These are phyloP conservation scores for Cyprinus carpio DNA, from an alignment of 2,113 vertebrate species.

Conservation along the genomic window DNA sequence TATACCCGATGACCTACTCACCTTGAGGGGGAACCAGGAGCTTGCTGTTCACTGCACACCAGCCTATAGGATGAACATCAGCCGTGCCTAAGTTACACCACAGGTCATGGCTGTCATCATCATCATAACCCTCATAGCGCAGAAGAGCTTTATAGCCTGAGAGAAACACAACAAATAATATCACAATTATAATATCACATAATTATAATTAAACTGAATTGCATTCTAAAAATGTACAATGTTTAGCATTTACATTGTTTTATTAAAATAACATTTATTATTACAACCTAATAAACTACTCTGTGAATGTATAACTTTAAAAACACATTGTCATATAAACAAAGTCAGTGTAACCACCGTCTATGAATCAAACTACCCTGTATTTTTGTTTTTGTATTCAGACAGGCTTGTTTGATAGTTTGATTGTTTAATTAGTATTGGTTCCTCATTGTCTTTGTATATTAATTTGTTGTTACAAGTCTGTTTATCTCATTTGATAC, in stretches of 20 bases:
- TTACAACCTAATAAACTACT: not conserved
- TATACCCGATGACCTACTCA: conserved; percentile 51
- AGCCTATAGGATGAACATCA: conserved; percentile 93
- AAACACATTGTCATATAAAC: not conserved
- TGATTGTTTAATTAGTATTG: not conserved
- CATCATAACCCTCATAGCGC: conserved; percentile 91
- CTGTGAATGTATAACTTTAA: not conserved
- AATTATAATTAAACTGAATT: not conserved
- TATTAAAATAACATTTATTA: too few species aligned
- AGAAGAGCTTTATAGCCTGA: conserved; percentile 90
- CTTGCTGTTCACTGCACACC: conserved; percentile 95
- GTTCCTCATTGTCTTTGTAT: not conserved
- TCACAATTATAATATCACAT: not conserved
- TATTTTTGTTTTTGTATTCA: not conserved
- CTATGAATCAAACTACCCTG: too few species aligned
- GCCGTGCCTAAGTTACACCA: conserved; percentile 92
- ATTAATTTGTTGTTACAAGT: not conserved
- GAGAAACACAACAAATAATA: not conserved
- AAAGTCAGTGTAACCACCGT: too few species aligned
- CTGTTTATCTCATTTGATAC: not conserved
- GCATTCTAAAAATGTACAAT: not conserved
- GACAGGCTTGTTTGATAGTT: not conserved
- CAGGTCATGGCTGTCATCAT: conserved; percentile 84
- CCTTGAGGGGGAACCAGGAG: conserved; percentile 92
- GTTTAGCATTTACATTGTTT: not conserved